These are phyloP conservation scores for Pogonomyrmex barbatus DNA, from an alignment of 1,140 invertebrate genomes.

Conservation along the genomic window DNA sequence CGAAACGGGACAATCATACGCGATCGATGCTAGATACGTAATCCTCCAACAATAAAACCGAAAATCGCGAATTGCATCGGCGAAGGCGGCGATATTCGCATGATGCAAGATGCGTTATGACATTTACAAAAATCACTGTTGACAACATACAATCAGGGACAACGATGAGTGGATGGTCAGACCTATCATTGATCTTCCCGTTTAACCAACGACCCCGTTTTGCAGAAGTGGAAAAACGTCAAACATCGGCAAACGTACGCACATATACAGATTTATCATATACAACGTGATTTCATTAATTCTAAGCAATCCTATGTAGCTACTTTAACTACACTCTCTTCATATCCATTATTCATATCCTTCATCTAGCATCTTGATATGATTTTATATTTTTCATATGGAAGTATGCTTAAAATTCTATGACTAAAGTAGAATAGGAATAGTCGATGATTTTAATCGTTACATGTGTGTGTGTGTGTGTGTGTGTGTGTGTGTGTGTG, in stretches of 20 bases:
- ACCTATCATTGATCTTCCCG: background rate
- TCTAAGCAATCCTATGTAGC: slow-evolving; percentile 1
- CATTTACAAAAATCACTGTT: background rate
- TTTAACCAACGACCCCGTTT: slow-evolving; percentile 3
- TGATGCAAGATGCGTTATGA: slow-evolving; percentile 1
- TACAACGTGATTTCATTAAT: slow-evolving; percentile 15
- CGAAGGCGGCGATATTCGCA: slow-evolving; percentile 18
- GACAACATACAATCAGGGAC: slow-evolving; percentile 52
- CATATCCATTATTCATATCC: slow-evolving; percentile 12
- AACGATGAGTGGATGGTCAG: slow-evolving; percentile 35
- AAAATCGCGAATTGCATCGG: slow-evolving; percentile 1
- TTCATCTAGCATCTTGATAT: slow-evolving; percentile 29
- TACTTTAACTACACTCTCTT: slow-evolving; percentile 23
- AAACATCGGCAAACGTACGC: background rate
- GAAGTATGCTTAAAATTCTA: slow-evolving; percentile 32
- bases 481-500: too few relatives aligned
- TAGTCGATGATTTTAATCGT: slow-evolving; percentile 6
- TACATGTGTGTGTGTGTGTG: background rate
- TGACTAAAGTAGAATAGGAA: slow-evolving; percentile 33
- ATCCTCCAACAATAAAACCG: slow-evolving; percentile 3
- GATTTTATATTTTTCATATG: slow-evolving; percentile 32
- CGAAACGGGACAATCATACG: slow-evolving; percentile 42
- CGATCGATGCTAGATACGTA: slow-evolving; percentile 29
- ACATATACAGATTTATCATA: background rate
- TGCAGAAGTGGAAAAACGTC: background rate